Base-by-base conservation (phyloP, 2,888 invertebrate genomes). In the Xestoiulus laeticollis region DNA sequence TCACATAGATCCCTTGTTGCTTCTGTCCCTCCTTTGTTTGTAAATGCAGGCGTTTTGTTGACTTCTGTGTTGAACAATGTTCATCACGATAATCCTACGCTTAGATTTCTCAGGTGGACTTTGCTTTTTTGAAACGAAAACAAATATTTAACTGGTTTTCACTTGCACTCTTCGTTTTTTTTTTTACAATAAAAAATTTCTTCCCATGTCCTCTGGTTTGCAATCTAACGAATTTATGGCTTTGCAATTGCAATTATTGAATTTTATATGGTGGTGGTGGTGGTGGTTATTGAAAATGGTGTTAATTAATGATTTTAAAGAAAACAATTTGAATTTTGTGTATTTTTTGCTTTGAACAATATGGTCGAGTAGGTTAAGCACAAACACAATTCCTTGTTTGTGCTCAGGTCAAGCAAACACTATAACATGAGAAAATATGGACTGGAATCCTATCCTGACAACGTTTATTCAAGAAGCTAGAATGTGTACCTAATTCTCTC, bases 11-110 rank as follows among this genome's bases (percentile, higher is more conserved):
- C 26, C 78, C 30, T 26, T 78, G 30, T 78, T 26, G 78, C 30
- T 30, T 78, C 14, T 78, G 22, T 78, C 26, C 30, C 78, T 78
- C 78, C 78, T 78, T 78, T 78, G 78, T 78, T 78, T 78, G 78
- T 78, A 78, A 78, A 78, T 78, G 78, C 78, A 26, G 78, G 78
- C 78, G 78, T 78, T 78, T 78, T 78, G 78, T 78, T 78, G 78
- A 78, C 78, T 78, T 26, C 30, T 2, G 14, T 78, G 78, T 78
- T 78, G 78, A 78, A 78, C 78, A 78, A 78, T 26, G 78, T 78
- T 78, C 14, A 30, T 78, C 78, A 16, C 30, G 78, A 78, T 78
- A 78, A 78, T 78, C 78, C 78, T 78, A 78, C 78, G 30, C 78
- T 30, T 26, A 78, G 26, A 78, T 26, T 78, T 78, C 30, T 78